Evolutionary conservation across 2,797 vertebrate species (phyloP).

Genomic region (Rhodeus uyekii): DNA sequence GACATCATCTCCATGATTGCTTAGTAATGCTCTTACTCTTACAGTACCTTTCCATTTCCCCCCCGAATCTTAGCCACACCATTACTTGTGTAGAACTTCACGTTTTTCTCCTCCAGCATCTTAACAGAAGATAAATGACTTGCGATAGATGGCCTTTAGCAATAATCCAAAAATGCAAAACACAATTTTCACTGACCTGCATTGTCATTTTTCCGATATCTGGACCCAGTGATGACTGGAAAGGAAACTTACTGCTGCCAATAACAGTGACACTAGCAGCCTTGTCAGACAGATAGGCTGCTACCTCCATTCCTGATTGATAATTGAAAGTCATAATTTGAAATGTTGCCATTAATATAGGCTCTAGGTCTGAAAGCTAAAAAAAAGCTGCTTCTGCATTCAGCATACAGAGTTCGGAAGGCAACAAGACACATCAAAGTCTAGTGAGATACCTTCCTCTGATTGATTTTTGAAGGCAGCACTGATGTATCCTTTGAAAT

Average conservation of each 20-base stretch:
- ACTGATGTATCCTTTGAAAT: neutral
- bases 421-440: neutral
- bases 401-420: neutral
- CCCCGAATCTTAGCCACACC: slow-evolving; percentile 79
- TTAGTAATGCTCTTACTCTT: slow-evolving; percentile 7
- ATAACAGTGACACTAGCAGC: slow-evolving; percentile 78
- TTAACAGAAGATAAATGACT: slow-evolving; percentile 51
- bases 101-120: slow-evolving; percentile 83
- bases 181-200: slow-evolving; percentile 71
- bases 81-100: slow-evolving; percentile 83
- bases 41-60: slow-evolving; percentile 76
- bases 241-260: slow-evolving; percentile 75
- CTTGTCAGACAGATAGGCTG: slow-evolving; percentile 82
- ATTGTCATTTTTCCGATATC: slow-evolving; percentile 81
- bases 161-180: neutral
- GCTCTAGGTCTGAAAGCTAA: neutral
- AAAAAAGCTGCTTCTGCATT: neutral
- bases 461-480: neutral
- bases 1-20: neutral
- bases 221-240: slow-evolving; percentile 74
- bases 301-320: slow-evolving; percentile 86
- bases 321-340: neutral
- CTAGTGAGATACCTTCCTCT: neutral
- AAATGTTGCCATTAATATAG: neutral
- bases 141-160: neutral